Percentiles rank a stretch among this genome's conserved stretches.
phyloP scores from a whole-genome alignment of 1,140 invertebrate genomes.

The Bradysia coprophila region DNA sequence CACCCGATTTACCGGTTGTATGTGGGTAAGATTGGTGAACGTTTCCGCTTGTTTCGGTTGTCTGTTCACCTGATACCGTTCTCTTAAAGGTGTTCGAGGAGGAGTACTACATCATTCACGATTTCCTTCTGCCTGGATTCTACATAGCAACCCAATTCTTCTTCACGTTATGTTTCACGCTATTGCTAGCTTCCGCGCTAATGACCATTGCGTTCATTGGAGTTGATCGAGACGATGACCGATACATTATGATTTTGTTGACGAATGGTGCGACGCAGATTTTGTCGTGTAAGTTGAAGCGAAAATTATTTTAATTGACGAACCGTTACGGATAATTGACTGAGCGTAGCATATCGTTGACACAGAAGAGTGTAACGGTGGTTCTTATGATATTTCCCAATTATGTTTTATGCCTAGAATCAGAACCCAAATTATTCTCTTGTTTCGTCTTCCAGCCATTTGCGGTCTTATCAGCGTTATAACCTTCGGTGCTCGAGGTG shows the following conservation, averaged over 20 bases:
- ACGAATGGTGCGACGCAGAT: constrained; percentile 51
- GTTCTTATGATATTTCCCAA: too few species aligned
- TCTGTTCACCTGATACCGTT: too few species aligned
- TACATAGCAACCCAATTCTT: constrained; percentile 87
- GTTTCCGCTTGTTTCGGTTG: too few species aligned
- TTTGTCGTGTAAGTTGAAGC: constrained; percentile 26
- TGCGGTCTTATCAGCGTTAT: constrained; percentile 44
- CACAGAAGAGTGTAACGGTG: too few species aligned
- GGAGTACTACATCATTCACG: constrained; percentile 78
- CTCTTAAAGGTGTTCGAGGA: constrained; percentile 88
- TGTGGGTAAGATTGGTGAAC: too few species aligned
- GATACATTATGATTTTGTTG: constrained; percentile 51
- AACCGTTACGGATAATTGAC: too few species aligned
- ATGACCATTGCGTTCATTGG: constrained; percentile 51
- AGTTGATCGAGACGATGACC: constrained; percentile 58
- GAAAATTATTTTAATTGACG: not conserved
- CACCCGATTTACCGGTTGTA: constrained; percentile 57
- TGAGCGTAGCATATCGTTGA: too few species aligned
- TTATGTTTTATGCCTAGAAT: too few species aligned
- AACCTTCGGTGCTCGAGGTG: constrained; percentile 70
- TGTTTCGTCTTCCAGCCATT: constrained; percentile 32
- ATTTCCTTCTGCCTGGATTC: constrained; percentile 67
- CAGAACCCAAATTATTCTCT: not conserved
- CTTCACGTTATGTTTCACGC: constrained; percentile 67
- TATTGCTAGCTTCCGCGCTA: constrained; percentile 51